Evolutionary conservation across 2,888 invertebrate species (phyloP).

Genomic region (Thera britannica): DNA sequence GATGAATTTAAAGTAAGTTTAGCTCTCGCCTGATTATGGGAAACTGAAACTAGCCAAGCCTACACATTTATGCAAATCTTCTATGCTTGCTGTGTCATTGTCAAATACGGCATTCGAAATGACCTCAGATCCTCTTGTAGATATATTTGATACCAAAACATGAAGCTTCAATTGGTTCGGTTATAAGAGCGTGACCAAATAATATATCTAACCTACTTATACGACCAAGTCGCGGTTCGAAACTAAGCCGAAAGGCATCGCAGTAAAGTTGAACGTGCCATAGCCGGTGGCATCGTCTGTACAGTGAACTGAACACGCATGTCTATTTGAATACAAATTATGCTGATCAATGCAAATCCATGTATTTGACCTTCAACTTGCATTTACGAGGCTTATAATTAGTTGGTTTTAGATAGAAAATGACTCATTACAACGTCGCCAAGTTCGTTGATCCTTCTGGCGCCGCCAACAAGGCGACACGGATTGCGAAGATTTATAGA

Average conservation of each 20-base stretch:
- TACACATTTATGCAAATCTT: constrained; percentile 19
- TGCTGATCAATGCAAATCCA: constrained; percentile 52
- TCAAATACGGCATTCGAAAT: constrained; percentile 20
- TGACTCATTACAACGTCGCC: constrained; percentile 48
- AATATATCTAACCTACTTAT: not conserved
- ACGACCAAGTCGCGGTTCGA: not conserved
- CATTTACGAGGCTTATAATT: constrained; percentile 4
- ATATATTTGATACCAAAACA: constrained; percentile 15
- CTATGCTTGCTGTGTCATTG: constrained; percentile 20
- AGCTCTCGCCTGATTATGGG: not conserved
- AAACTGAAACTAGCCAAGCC: constrained; percentile 12
- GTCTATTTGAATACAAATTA: constrained; percentile 51
- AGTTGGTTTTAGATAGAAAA: constrained; percentile 41
- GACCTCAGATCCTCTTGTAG: constrained; percentile 14
- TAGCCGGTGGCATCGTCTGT: not conserved
- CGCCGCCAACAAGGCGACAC: constrained; percentile 42
- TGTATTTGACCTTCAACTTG: constrained; percentile 54
- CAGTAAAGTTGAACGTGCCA: constrained; percentile 13
- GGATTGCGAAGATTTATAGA: constrained; percentile 40
- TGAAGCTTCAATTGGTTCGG: constrained; percentile 14
- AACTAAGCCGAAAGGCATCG: constrained; percentile 2
- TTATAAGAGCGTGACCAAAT: constrained; percentile 20
- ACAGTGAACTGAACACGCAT: constrained; percentile 30
- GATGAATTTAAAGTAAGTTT: not conserved
- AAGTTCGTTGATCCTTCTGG: constrained; percentile 42